These are phyloP conservation scores for Orchesella flavescens DNA, from an alignment of 2,888 invertebrate species.

Conservation along the genomic window DNA sequence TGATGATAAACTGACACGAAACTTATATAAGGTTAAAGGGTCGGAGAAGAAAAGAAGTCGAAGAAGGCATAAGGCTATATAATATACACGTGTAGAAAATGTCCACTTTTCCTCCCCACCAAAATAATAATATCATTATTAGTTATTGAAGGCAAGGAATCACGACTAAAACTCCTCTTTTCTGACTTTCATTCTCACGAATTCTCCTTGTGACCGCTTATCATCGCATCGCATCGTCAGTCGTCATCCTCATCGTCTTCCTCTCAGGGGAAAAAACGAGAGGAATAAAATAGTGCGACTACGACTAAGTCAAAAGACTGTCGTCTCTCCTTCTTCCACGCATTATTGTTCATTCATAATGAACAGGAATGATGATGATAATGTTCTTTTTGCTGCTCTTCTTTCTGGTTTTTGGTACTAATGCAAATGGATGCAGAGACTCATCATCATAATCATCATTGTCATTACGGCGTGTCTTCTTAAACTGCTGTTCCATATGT, in stretches of 20 bases:
- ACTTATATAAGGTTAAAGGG: conserved; percentile 16
- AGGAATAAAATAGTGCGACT: neutral
- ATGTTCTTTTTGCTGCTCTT: too few relatives aligned
- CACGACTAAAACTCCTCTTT: conserved; percentile 4
- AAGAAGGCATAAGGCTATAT: neutral
- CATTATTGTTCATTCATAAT: too few relatives aligned
- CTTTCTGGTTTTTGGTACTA: neutral
- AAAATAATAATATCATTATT: neutral
- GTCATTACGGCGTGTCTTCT: neutral
- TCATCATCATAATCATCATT: conserved; percentile 23
- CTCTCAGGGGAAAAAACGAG: neutral
- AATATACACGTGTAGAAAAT: neutral
- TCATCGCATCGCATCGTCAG: too few relatives aligned
- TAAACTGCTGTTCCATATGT: conserved; percentile 2
- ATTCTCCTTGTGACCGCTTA: too few relatives aligned
- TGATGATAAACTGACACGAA: conserved; percentile 25
- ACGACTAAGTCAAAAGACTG: neutral
- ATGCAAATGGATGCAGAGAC: neutral
- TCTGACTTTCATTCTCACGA: conserved; percentile 16
- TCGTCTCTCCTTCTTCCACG: neutral
- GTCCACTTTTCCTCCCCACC: neutral
- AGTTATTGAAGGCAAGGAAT: conserved; percentile 11
- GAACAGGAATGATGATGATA: too few relatives aligned
- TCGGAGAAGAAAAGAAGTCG: neutral
- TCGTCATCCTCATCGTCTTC: neutral